Percentiles rank a stretch among this genome's conserved stretches.
phyloP scores from a whole-genome alignment of 2,113 vertebrate species.

The Stigmatopora argus region DNA sequence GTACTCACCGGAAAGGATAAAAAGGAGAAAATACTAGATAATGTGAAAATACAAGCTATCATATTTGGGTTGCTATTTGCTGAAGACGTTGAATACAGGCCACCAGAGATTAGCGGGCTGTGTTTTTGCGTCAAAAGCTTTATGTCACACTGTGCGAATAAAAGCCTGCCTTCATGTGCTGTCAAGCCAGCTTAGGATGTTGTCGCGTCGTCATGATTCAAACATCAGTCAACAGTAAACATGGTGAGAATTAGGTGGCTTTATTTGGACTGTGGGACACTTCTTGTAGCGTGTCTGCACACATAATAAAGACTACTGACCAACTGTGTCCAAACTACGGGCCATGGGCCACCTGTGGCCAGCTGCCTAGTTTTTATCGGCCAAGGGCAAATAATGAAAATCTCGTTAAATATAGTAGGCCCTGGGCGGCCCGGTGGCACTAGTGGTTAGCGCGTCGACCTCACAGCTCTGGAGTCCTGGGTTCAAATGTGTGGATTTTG shows the following conservation, averaged over 20 bases:
- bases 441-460: too few relatives aligned
- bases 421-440: too few relatives aligned
- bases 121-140: conserved; percentile 42
- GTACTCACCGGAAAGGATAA: too few relatives aligned
- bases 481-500: too few relatives aligned
- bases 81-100: conserved; percentile 43
- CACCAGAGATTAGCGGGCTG: conserved; percentile 37
- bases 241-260: conserved; percentile 30
- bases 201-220: conserved; percentile 28
- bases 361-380: too few relatives aligned
- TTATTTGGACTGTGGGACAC: conserved; percentile 34
- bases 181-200: conserved; percentile 41
- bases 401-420: too few relatives aligned
- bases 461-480: too few relatives aligned
- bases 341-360: neutral
- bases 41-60: too few relatives aligned
- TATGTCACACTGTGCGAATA: conserved; percentile 16
- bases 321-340: too few relatives aligned
- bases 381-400: too few relatives aligned
- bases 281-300: conserved; percentile 4
- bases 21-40: too few relatives aligned
- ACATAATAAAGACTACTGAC: neutral
- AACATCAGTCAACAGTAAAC: conserved; percentile 43
- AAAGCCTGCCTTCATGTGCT: conserved; percentile 6
- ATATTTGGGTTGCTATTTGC: conserved; percentile 28